These are phyloP conservation scores for Dendrocincla tyrannina DNA, from an alignment of 2,797 vertebrate species.

Conservation along the genomic window DNA sequence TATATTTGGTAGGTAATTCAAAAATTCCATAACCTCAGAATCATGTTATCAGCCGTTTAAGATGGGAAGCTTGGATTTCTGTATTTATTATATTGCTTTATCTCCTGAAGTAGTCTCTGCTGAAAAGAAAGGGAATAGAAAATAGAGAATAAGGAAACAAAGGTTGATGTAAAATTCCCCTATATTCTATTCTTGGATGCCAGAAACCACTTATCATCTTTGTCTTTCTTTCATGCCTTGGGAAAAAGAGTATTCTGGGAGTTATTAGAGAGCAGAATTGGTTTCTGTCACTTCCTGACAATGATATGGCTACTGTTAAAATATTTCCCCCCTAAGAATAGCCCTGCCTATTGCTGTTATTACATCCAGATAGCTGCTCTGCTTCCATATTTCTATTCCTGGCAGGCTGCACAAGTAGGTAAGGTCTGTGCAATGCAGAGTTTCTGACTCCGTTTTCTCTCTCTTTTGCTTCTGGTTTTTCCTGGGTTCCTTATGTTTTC, in stretches of 20 bases:
- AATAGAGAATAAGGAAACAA: neutral
- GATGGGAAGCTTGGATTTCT: neutral
- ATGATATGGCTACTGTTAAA: constrained; percentile 34
- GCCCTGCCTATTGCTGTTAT: constrained; percentile 21
- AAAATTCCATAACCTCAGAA: neutral
- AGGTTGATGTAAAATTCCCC: neutral
- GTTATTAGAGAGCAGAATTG: constrained; percentile 39
- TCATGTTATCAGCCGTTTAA: neutral
- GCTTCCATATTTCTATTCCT: neutral
- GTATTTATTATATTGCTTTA: neutral
- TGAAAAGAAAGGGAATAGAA: neutral
- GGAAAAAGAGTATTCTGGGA: constrained; percentile 36
- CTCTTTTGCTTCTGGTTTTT: neutral
- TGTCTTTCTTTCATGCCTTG: constrained; percentile 24
- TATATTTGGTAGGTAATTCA: neutral
- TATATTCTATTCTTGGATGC: constrained; percentile 1
- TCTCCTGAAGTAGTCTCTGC: neutral
- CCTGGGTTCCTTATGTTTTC: neutral
- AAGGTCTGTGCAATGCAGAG: neutral
- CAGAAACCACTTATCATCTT: constrained; percentile 14
- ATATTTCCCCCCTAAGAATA: constrained; percentile 53
- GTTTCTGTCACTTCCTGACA: constrained; percentile 35
- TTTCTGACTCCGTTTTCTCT: neutral
- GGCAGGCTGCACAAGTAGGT: neutral
- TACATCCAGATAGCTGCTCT: constrained; percentile 27